Conservation (phyloP, 2,797 vertebrate genomes). For the Malacoraja senta region DNA sequence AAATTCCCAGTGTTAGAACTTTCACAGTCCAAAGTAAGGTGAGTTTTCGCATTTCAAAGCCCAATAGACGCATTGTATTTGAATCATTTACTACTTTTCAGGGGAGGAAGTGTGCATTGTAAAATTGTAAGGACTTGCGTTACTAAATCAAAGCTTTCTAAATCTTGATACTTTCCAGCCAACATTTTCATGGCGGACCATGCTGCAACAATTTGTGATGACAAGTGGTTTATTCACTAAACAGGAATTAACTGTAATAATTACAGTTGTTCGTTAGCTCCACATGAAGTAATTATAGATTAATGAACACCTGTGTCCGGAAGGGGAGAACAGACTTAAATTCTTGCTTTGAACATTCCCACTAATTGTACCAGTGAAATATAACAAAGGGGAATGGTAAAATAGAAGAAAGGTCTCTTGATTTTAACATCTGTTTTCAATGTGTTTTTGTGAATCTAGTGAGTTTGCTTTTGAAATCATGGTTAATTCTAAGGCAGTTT, state of each 20-base stretch:
- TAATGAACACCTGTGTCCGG: slow-evolving; percentile 38
- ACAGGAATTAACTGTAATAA: slow-evolving; percentile 38
- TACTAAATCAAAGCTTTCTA: not conserved
- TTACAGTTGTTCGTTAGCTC: slow-evolving; percentile 27
- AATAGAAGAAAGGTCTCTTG: slow-evolving; percentile 19
- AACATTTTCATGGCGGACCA: slow-evolving; percentile 24
- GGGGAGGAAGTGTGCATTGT: slow-evolving; percentile 9
- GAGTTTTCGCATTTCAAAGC: slow-evolving; percentile 25
- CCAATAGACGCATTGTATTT: not conserved
- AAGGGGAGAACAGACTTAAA: slow-evolving; percentile 34
- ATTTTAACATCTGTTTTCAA: slow-evolving; percentile 34
- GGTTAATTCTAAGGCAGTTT: not conserved
- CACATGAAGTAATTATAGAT: slow-evolving; percentile 37
- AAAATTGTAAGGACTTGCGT: not conserved
- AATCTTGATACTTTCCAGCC: slow-evolving; percentile 31
- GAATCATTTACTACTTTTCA: not conserved
- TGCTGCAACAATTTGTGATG: slow-evolving; percentile 36
- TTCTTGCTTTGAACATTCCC: slow-evolving; percentile 32
- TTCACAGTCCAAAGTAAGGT: not conserved
- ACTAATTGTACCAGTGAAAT: slow-evolving; percentile 21
- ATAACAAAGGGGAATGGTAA: slow-evolving; percentile 10
- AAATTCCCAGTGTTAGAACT: not conserved
- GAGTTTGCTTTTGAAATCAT: slow-evolving; percentile 3
- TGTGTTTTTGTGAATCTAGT: not conserved
- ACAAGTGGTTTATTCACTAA: slow-evolving; percentile 36